Base-by-base conservation (phyloP, 2,888 invertebrate genomes). In the Drosophila differens region DNA sequence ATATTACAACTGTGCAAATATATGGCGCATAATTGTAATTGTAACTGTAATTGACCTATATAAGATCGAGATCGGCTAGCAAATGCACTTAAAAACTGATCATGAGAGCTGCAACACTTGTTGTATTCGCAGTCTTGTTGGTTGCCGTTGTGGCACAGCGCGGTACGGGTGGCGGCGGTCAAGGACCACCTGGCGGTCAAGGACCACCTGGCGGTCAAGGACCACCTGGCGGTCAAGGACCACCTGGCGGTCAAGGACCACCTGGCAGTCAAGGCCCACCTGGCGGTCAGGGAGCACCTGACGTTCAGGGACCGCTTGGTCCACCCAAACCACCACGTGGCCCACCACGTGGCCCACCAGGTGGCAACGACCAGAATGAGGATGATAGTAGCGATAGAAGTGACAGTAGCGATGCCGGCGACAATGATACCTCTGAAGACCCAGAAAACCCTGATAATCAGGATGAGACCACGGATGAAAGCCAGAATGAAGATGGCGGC, bases 31-130 rank as follows among this genome's bases (percentile, higher is more conserved):
- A 47, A 47, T 22, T 22, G 44, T 14, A 12, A 22, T 44, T 22
- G 47, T 22, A 25, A 7, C 57, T 53, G 35, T 25, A 66, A 30
- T 41, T 32, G n/a, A 37, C 7, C 57, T 79, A 81, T 81, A 81
- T 64, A 73, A 81, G 63, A 30, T 44, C 62, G 55, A 3, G 52
- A n/a, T 39, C 35, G 3, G 9, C 12, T 19, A 3, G 32, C 0
- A 16, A 64, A 41, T 5, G 16, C 49, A 57, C 51, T 61, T 51
- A 5, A 30, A 51, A 53, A 12, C 22, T 32, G 9, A 69, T 28
- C 37, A 84, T 85, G 83, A 78, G 71, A 76, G 55, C 76, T 32
- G 57, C 81, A 39, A 81, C 85, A 39, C 30, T 82, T 60, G 71
- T 55, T 53, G 47, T 85, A 22, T 85, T 85, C 16, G 71, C 78